phyloP scores from a whole-genome alignment of 2,888 invertebrate species.

The Apamea anceps region DNA sequence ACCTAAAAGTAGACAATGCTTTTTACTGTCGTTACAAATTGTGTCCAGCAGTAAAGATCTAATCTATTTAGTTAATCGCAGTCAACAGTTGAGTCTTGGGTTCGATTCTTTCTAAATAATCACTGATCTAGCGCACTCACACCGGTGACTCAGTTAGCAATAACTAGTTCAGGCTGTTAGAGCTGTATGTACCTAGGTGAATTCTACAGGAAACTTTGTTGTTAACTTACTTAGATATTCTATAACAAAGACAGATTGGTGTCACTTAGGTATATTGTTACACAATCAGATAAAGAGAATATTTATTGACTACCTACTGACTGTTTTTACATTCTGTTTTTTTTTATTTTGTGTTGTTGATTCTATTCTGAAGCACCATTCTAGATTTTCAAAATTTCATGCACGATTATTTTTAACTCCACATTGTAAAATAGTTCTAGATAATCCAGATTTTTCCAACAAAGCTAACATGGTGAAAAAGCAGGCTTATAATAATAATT shows the following conservation, averaged over 20 bases:
- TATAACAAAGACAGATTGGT: neutral
- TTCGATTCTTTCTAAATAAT: neutral
- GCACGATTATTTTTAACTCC: neutral
- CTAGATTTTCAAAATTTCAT: neutral
- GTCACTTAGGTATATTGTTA: neutral
- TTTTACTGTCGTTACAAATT: conserved; percentile 12
- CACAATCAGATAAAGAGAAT: neutral
- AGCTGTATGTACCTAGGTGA: neutral
- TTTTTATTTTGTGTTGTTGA: neutral
- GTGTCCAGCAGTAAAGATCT: neutral
- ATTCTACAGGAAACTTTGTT: neutral
- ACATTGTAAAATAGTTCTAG: neutral
- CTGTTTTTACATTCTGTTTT: neutral
- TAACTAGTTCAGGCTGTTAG: neutral
- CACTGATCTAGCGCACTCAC: no score
- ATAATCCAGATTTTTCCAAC: neutral
- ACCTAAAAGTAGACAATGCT: conserved; percentile 5
- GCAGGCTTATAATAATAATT: neutral
- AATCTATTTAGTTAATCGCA: conserved; percentile 24
- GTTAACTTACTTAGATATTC: neutral
- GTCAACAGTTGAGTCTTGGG: neutral
- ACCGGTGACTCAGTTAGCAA: neutral
- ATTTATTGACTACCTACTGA: neutral
- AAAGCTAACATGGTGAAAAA: neutral
- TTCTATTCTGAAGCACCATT: neutral